Evolutionary conservation across 2,888 invertebrate genomes (phyloP).

Genomic region (Zonitis immaculata): DNA sequence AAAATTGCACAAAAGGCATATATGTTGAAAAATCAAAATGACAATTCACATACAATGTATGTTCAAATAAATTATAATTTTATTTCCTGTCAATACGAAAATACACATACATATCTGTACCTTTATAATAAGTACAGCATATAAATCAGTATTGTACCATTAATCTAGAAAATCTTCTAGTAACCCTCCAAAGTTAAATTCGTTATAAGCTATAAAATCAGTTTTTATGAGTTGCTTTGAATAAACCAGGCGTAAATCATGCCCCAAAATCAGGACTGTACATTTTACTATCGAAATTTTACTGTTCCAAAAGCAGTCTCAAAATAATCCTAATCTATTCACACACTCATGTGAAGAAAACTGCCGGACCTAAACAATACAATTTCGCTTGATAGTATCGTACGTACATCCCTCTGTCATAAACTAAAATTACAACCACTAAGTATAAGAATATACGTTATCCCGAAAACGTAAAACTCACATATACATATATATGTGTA

Average conservation of each 20-base stretch:
- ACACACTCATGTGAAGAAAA: slow-evolving; percentile 32
- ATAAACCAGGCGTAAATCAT: slow-evolving; percentile 35
- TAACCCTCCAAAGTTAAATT: slow-evolving; percentile 35
- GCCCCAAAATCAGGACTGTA: slow-evolving; percentile 27
- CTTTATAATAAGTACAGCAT: slow-evolving; percentile 2
- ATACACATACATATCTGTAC: neutral
- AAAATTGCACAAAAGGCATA: neutral
- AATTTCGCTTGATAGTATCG: slow-evolving; percentile 29
- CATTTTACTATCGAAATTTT: slow-evolving; percentile 36
- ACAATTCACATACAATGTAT: slow-evolving; percentile 21
- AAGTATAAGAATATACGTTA: neutral
- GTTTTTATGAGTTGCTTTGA: slow-evolving; percentile 34
- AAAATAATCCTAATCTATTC: slow-evolving; percentile 40
- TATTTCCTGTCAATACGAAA: slow-evolving; percentile 14
- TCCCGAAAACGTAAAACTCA: neutral
- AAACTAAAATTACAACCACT: slow-evolving; percentile 2
- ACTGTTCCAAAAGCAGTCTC: slow-evolving; percentile 36
- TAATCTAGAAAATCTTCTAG: slow-evolving; percentile 23
- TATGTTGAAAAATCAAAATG: slow-evolving; percentile 5
- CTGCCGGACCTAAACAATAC: slow-evolving; percentile 36
- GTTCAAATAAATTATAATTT: slow-evolving; percentile 21
- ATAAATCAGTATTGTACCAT: slow-evolving; percentile 17
- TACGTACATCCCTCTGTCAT: slow-evolving; percentile 3
- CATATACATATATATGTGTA: too few relatives aligned
- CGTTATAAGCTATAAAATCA: slow-evolving; percentile 39